Percentiles rank a stretch among this genome's conserved stretches.
Conservation (phyloP, 1,140 invertebrate species). For the Asobara japonica region DNA sequence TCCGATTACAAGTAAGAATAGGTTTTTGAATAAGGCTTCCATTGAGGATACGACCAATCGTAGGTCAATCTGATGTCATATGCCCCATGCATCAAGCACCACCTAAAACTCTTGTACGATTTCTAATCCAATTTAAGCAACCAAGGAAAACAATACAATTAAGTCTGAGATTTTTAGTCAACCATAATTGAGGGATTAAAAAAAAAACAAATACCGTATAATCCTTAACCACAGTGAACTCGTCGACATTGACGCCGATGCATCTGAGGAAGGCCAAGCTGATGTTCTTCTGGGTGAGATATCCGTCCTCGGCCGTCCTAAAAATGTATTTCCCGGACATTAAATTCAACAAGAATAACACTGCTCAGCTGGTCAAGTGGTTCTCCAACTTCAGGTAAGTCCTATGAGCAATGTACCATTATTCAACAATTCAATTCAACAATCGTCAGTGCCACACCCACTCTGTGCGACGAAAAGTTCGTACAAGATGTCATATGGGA, state of each 20-base stretch:
- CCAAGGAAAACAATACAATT: conserved; percentile 58
- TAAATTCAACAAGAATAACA: conserved; percentile 99
- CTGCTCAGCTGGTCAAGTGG: conserved; percentile 99
- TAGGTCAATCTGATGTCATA: conserved; percentile 56
- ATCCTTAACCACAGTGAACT: conserved; percentile 86
- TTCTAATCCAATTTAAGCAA: conserved; percentile 64
- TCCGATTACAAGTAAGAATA: conserved; percentile 66
- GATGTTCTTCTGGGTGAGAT: conserved; percentile 99
- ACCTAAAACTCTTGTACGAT: conserved; percentile 64
- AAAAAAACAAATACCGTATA: not conserved
- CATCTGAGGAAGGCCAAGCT: conserved; percentile 99
- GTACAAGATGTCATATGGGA: not conserved
- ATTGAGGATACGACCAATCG: conserved; percentile 64
- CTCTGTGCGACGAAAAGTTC: not conserved
- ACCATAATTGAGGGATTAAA: not conserved
- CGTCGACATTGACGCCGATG: conserved; percentile 97
- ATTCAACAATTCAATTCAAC: not conserved
- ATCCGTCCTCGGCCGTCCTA: conserved; percentile 96
- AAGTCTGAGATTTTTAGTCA: conserved; percentile 49
- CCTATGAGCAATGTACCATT: not conserved
- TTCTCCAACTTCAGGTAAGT: conserved; percentile 99
- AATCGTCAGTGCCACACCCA: not conserved
- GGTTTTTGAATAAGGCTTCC: conserved; percentile 60
- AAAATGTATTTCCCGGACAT: conserved; percentile 99
- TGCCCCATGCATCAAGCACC: conserved; percentile 51